A percentile compares a stretch with the other conserved stretches of the same genome.
Conservation (phyloP, 2,888 invertebrate genomes). For the Stegana nigrithorax region DNA sequence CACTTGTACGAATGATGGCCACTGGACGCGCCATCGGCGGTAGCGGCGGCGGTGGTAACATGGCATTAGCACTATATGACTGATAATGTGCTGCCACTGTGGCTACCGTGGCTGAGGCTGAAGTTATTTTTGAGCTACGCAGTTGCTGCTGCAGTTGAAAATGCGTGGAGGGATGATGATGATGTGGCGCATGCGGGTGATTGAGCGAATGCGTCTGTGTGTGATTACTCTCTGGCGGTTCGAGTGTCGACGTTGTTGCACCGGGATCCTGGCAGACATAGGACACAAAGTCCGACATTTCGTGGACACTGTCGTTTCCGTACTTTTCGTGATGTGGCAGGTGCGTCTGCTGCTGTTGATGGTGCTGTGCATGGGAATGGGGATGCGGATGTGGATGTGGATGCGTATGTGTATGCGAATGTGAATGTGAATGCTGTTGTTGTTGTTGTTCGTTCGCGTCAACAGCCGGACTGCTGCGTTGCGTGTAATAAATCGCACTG, state of each 20-base stretch:
- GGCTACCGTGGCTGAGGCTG: slow-evolving; percentile 27
- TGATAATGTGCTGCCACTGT: slow-evolving; percentile 49
- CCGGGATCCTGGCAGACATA: slow-evolving; percentile 91
- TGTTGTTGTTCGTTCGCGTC: slow-evolving; percentile 28
- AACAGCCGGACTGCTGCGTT: slow-evolving; percentile 60
- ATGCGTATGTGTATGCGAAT: slow-evolving; percentile 33
- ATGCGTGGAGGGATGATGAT: slow-evolving; percentile 42
- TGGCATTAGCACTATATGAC: slow-evolving; percentile 86
- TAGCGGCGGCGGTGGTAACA: slow-evolving; percentile 94
- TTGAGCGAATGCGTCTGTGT: slow-evolving; percentile 27
- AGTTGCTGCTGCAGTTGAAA: slow-evolving; percentile 45
- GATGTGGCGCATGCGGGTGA: slow-evolving; percentile 30
- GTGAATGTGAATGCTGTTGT: slow-evolving; percentile 55
- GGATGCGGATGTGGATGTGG: slow-evolving; percentile 40
- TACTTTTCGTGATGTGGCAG: slow-evolving; percentile 37
- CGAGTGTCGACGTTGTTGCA: slow-evolving; percentile 48
- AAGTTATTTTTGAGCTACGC: slow-evolving; percentile 34
- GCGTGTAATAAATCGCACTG: slow-evolving; percentile 70
- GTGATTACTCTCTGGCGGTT: slow-evolving; percentile 14
- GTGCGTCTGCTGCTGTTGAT: slow-evolving; percentile 39
- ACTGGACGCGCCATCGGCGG: slow-evolving; percentile 97
- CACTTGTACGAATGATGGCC: slow-evolving; percentile 93
- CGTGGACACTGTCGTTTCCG: slow-evolving; percentile 75
- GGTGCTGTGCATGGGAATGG: slow-evolving; percentile 37
- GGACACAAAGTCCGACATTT: slow-evolving; percentile 95